phyloP scores from a whole-genome alignment of 2,797 vertebrate genomes.

The Diglossa cyanea region DNA sequence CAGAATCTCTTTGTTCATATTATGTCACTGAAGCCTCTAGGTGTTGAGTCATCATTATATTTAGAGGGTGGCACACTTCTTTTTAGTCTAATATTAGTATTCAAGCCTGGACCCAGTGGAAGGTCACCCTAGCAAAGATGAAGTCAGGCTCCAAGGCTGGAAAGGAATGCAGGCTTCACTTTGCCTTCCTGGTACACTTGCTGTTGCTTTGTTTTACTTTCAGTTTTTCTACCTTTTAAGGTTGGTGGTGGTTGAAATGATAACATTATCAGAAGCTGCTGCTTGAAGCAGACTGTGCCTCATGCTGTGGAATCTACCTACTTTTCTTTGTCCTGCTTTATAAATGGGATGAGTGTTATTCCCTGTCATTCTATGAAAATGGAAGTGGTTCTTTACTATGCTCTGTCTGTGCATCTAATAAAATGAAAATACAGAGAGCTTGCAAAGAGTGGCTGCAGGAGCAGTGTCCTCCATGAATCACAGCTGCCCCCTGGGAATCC shows the following conservation, averaged over 20 bases:
- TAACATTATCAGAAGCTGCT: neutral
- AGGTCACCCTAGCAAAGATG: constrained; percentile 74
- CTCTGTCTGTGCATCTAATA: neutral
- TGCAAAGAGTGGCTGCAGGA: neutral
- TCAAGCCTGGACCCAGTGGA: constrained; percentile 66
- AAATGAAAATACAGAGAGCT: neutral
- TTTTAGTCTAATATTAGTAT: constrained; percentile 78
- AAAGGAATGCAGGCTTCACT: constrained; percentile 58
- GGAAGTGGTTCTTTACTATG: neutral
- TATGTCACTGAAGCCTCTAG: constrained; percentile 74
- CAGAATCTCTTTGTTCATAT: constrained; percentile 69
- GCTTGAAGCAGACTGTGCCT: neutral
- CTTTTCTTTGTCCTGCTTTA: neutral
- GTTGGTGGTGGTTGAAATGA: neutral
- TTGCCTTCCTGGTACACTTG: constrained; percentile 39
- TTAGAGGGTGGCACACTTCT: constrained; percentile 73
- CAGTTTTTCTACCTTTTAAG: constrained; percentile 63
- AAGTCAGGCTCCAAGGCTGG: constrained; percentile 66
- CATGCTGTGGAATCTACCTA: neutral
- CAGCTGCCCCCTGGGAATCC: neutral
- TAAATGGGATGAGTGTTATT: neutral
- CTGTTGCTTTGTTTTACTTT: constrained; percentile 57
- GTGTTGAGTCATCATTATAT: constrained; percentile 80
- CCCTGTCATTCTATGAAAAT: neutral
- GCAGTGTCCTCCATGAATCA: neutral